Evolutionary conservation across 2,888 invertebrate genomes (phyloP), one percentile per base, ranked within the genome.

Genomic region (Lasioglossum lativentre): DNA sequence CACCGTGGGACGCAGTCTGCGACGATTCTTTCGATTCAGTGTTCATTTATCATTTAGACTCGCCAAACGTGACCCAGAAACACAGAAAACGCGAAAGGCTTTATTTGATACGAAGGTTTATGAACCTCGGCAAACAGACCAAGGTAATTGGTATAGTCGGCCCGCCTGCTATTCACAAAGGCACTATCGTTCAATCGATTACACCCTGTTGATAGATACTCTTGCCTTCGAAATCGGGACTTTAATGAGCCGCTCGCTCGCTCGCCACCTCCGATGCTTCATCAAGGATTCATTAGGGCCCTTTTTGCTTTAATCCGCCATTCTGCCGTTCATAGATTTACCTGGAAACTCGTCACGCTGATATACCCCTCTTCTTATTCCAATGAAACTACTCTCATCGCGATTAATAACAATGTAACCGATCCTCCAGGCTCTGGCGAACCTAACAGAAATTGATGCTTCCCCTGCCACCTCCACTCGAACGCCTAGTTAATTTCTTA

Each of bases 121-220:
- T n/a, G 38, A 68, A n/a, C 8, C 38, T 68, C 23, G 38, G 12
- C 40, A 68, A 72, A 87, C 80, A 80, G 38, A 72, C 30, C 71
- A 40, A 30, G 74, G 74, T 89, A 88, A 88, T 85, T 82, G 74
- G 80, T 70, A 74, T 82, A 83, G 66, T 82, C 80, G 72, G 86
- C 82, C 76, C 83, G 71, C 66, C 76, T 75, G 74, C 80, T 78
- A 87, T 85, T 85, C 86, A 79, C 86, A 85, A 84, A 81, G 83
- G 82, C 81, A 77, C 81, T 66, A 79, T 70, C 81, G 75, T 71
- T 83, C 80, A 77, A 83, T 83, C 86, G 89, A 88, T 90, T 88
- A 86, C 80, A 86, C 80, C 79, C 71, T 80, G 86, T 87, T 88
- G 89, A 90, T 90, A 80, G 90, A 90, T 90, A 89, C 85, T 85